Base-by-base conservation (phyloP, 2,888 invertebrate genomes). In the Panopea generosa region DNA sequence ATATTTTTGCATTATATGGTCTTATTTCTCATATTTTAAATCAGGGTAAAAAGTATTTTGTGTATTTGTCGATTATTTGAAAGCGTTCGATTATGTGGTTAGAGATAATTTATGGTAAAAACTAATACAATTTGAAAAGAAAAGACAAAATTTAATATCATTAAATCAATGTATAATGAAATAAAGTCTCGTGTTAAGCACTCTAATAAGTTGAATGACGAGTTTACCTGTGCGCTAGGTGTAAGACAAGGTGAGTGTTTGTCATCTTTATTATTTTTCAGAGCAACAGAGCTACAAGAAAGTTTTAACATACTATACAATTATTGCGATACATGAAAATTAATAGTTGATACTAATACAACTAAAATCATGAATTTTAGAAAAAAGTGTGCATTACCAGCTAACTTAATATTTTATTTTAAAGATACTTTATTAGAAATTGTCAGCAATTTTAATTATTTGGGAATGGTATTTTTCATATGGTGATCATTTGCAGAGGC, bases 11-110 rank as follows among this genome's bases (percentile, higher is more conserved):
- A n/a, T 40, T 56, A 56, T 16, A 56, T 38, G 56, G 56, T n/a
- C 40, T 56, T 14, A 40, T 56, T 20, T 20, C 56, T 29, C 9
- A 33, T 56, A 20, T 56, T 18, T 2, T 56, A 2, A 56, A 33
- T 56, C 6, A 18, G 40, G 22, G 50, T n/a, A 33, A 56, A 27
- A 27, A 33, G n/a, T 65, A 11, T 56, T 47, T 27, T 70, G 63
- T 62, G 62, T 24, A 14, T 70, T 63, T 33, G 18, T 70, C 11
- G 62, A 70, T 26, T 56, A 38, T 22, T 38, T 20, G 29, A 56
- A 56, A 22, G 56, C 56, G 4, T 56, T 56, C 20, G 56, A 56
- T 27, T 24, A 24, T 45, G 29, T 66, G 11, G 22, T 52, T 45
- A 9, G 56, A 9, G 56, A 56, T n/a, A 56, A 20, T 20, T 38